These are phyloP conservation scores for Caenorhabditis panamensis DNA, from an alignment of 2,888 invertebrate species.

Conservation along the genomic window DNA sequence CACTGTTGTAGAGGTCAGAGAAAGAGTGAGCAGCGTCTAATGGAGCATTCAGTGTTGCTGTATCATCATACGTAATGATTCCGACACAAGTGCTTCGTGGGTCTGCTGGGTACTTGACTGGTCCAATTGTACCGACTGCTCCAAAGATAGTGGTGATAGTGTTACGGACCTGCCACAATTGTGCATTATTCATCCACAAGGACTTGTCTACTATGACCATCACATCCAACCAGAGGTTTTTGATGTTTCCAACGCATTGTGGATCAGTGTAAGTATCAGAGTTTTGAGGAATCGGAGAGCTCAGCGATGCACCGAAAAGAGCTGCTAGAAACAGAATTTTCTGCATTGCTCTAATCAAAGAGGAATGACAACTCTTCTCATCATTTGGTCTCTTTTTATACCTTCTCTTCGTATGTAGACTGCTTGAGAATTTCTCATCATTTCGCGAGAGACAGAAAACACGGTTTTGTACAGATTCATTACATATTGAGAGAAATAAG, in stretches of 20 bases:
- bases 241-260: slow-evolving; percentile 24
- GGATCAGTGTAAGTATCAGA: slow-evolving; percentile 18
- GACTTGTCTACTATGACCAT: slow-evolving; percentile 47
- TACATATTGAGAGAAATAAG: too few relatives aligned
- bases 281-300: slow-evolving; percentile 9
- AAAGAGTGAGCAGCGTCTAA: slow-evolving; percentile 12
- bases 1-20: slow-evolving; percentile 21
- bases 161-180: slow-evolving; percentile 42
- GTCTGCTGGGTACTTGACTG: slow-evolving; percentile 33
- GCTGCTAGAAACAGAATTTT: too few relatives aligned
- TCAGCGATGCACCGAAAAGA: neutral
- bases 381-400: too few relatives aligned
- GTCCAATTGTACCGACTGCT: slow-evolving; percentile 11
- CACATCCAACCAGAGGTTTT: slow-evolving; percentile 49
- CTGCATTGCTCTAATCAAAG: too few relatives aligned
- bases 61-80: slow-evolving; percentile 27
- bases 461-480: too few relatives aligned
- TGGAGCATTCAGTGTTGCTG: slow-evolving; percentile 12
- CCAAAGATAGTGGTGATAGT: slow-evolving; percentile 34
- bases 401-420: too few relatives aligned
- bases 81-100: slow-evolving; percentile 45
- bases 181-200: slow-evolving; percentile 15
- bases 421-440: too few relatives aligned
- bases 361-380: too few relatives aligned
- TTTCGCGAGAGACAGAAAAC: too few relatives aligned